Base-by-base conservation (phyloP, 1,140 invertebrate genomes). In the Drosophila saltans region DNA sequence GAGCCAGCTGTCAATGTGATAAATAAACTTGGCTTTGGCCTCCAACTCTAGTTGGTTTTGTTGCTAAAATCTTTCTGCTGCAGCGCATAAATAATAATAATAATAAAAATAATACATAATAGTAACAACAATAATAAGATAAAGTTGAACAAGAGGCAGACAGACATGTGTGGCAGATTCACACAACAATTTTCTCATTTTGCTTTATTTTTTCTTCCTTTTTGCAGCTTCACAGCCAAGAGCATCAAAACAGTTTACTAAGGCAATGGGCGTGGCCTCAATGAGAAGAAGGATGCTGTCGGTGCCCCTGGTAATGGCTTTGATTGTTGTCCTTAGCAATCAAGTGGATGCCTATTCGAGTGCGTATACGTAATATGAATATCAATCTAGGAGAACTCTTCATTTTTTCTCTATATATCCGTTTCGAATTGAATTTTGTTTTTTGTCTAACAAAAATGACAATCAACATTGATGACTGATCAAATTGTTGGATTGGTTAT, bases 1-100 rank as follows among this genome's bases (percentile, higher is more conserved):
- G 72, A 86, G 72, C 58, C 83, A 77, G 79, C 83, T 86, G 83
- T 88, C 83, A 88, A 86, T 88, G 83, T 82, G 79, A 88, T 86
- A 86, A 88, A 86, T 82, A 86, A 86, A 82, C 79, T 88, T 80
- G 72, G 72, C 70, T 78, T 56, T 63, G 24, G 39, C 36, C 48
- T 36, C 16, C 56, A 45, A 28, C 33, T 75, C 43, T 66, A 52
- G 4, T 30, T 16, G 16, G 16, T 16, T 16, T 16, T 30, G 28
- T 30, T 30, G 28, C 28, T 26, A 36, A 58, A 66, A 28, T 62
- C 21, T 33, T 21, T 52, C n/a, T 74, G 58, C 66, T 59, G 72
- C 73, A 75, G 59, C 73, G 71, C 58, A 76, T 69, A 74, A 76
- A 75, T 75, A 75, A 75, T 75, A 75, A 77, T 66, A 64, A 59